Percentiles rank a stretch among this genome's conserved stretches.
phyloP scores from a whole-genome alignment of 2,888 invertebrate species.

The Adelphocoris suturalis region DNA sequence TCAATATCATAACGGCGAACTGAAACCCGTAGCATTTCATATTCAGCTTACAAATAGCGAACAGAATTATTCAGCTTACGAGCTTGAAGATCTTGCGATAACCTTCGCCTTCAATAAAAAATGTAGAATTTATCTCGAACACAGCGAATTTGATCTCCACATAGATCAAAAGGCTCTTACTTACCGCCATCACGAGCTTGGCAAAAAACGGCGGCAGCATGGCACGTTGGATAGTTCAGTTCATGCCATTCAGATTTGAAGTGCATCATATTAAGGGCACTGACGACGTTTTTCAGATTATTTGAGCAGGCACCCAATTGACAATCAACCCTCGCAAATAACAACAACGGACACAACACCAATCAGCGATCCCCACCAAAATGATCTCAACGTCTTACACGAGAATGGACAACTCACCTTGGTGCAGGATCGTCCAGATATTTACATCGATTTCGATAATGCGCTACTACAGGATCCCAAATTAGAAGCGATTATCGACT shows the following conservation, averaged over 20 bases:
- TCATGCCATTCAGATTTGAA: neutral
- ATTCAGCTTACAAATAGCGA: neutral
- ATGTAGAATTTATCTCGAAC: neutral
- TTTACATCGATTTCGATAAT: conserved; percentile 15
- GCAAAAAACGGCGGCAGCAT: neutral
- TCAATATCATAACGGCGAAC: neutral
- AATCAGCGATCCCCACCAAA: too few species aligned
- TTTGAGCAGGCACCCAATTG: conserved; percentile 13
- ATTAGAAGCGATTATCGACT: neutral
- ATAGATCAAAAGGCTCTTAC: neutral
- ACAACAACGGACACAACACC: neutral
- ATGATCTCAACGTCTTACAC: neutral
- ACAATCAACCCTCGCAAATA: too few species aligned
- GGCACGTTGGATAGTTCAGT: neutral
- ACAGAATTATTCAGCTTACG: conserved; percentile 58
- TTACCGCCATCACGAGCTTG: neutral
- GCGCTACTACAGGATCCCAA: neutral
- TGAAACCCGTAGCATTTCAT: conserved; percentile 50
- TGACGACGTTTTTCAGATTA: neutral
- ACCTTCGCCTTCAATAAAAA: conserved; percentile 14
- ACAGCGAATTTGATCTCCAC: neutral
- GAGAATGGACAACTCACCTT: neutral
- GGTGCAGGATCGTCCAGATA: conserved; percentile 41
- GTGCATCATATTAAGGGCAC: conserved; percentile 27
- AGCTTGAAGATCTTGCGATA: neutral